Percentiles rank a stretch among this genome's conserved stretches.
Evolutionary conservation across 2,113 vertebrate genomes (phyloP).

Genomic region (Telmatochromis bifrenatus): DNA sequence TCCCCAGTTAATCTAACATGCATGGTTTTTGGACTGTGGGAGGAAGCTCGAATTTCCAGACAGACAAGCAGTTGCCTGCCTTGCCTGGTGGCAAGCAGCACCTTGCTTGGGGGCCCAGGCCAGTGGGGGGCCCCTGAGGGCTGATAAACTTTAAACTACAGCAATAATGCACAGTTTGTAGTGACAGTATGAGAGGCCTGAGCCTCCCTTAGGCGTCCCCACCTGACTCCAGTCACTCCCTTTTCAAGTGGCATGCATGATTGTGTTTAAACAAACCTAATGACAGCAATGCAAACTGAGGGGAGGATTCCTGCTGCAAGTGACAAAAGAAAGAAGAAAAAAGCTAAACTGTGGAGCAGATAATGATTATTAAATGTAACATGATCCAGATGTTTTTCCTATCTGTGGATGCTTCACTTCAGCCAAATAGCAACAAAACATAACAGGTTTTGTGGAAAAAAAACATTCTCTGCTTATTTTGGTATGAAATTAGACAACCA

Average conservation of each 20-base stretch:
- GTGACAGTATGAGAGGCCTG: background rate
- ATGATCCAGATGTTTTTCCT: background rate
- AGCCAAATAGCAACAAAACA: background rate
- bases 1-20: background rate
- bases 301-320: background rate
- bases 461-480: background rate
- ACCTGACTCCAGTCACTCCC: background rate
- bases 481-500: background rate
- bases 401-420: background rate
- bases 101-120: background rate
- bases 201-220: accelerated
- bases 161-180: background rate
- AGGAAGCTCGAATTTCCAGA: background rate
- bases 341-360: too few relatives aligned
- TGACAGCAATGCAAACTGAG: background rate
- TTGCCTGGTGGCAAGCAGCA: background rate
- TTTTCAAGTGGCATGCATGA: background rate
- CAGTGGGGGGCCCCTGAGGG: background rate
- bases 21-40: background rate
- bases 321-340: background rate
- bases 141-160: background rate
- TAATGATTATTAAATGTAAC: background rate
- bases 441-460: background rate
- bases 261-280: background rate
- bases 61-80: background rate